A percentile compares a stretch with the other conserved stretches of the same genome.
Conservation (phyloP, 2,797 vertebrate species). For the Syngnathus acus region DNA sequence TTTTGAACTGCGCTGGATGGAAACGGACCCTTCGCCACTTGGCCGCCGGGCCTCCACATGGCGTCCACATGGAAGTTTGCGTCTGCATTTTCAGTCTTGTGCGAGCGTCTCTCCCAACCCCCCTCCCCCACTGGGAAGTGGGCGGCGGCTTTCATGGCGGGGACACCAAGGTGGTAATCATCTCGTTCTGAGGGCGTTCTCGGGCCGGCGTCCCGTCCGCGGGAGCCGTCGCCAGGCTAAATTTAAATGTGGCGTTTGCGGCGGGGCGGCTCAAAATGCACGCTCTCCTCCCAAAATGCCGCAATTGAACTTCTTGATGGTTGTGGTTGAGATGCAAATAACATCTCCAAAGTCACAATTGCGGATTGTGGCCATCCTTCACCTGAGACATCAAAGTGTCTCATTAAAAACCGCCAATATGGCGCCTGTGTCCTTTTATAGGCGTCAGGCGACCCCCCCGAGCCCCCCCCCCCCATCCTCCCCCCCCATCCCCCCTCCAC, state of each 20-base stretch:
- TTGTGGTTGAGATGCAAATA: no score
- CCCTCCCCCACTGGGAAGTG: constrained; percentile 1
- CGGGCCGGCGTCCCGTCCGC: constrained; percentile 57
- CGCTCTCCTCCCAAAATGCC: neutral
- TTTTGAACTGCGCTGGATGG: neutral
- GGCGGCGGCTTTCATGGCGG: constrained; percentile 23
- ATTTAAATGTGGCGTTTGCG: constrained; percentile 21
- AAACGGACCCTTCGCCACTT: neutral
- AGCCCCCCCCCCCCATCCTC: neutral
- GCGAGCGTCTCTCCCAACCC: constrained; percentile 39
- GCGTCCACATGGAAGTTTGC: constrained; percentile 12
- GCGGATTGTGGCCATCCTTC: neutral
- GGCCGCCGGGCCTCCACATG: constrained; percentile 1
- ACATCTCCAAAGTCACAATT: neutral
- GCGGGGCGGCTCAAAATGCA: neutral
- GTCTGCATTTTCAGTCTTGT: constrained; percentile 35
- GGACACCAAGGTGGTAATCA: constrained; percentile 57
- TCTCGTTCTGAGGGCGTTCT: constrained; percentile 21
- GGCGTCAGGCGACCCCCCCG: neutral
- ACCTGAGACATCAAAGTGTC: neutral
- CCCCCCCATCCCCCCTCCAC: neutral
- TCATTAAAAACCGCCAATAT: neutral
- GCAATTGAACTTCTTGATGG: neutral
- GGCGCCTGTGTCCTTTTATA: neutral
- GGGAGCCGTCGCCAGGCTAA: constrained; percentile 47